Percentiles rank a stretch among this genome's conserved stretches.
phyloP scores from a whole-genome alignment of 1,140 invertebrate genomes.

The Glossosoma conforme region DNA sequence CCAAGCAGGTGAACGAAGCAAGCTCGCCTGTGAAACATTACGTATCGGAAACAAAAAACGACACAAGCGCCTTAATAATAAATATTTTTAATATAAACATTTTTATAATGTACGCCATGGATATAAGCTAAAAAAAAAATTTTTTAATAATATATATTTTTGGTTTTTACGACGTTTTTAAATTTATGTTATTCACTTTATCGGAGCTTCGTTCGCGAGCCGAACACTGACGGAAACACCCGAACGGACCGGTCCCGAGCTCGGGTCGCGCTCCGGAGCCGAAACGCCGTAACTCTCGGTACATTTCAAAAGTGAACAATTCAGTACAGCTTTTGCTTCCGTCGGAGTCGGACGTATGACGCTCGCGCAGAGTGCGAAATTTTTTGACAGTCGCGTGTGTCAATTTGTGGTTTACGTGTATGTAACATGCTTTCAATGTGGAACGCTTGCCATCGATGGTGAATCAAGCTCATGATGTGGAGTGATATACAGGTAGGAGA shows the following conservation, averaged over 20 bases:
- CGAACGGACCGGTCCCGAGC: slow-evolving; percentile 22
- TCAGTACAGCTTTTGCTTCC: slow-evolving; percentile 22
- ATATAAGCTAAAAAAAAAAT: no score
- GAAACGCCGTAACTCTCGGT: slow-evolving; percentile 12
- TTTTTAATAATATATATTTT: no score
- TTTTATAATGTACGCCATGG: no score
- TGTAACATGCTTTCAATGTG: slow-evolving; percentile 21
- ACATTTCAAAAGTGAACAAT: slow-evolving; percentile 11
- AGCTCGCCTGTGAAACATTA: no score
- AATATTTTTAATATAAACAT: no score
- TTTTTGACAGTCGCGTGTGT: slow-evolving; percentile 28
- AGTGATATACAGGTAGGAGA: slow-evolving; percentile 27
- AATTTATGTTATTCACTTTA: no score
- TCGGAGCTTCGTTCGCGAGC: slow-evolving; percentile 14
- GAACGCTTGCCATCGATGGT: slow-evolving; percentile 22
- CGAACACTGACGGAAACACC: slow-evolving; percentile 6
- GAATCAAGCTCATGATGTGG: slow-evolving; percentile 26
- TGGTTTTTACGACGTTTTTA: no score
- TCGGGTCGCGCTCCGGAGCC: not conserved
- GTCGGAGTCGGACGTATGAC: slow-evolving; percentile 20
- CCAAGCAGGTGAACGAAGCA: no score
- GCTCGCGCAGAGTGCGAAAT: slow-evolving; percentile 16
- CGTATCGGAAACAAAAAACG: no score
- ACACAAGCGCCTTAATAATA: no score
- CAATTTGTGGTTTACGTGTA: slow-evolving; percentile 15